A percentile compares a stretch with the other conserved stretches of the same genome.
phyloP scores from a whole-genome alignment of 2,113 vertebrate species.

The Otocyon megalotis region DNA sequence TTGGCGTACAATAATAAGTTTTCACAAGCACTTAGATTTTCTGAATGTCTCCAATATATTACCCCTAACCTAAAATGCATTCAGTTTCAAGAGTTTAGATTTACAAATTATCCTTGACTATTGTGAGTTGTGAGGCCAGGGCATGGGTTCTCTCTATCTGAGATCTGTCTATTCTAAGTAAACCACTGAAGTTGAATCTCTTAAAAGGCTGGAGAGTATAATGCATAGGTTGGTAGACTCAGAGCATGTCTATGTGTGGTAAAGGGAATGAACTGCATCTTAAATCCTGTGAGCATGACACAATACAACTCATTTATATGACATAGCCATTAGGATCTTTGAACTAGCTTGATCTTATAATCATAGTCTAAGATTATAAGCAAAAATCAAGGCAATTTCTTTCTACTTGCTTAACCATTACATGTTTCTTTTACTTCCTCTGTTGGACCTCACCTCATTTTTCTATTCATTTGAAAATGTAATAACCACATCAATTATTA shows the following conservation, averaged over 20 bases:
- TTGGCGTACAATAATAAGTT: slow-evolving; percentile 33
- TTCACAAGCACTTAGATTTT: slow-evolving; percentile 59
- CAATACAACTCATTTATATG: background rate
- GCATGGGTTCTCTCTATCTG: background rate
- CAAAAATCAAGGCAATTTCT: background rate
- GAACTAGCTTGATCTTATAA: background rate
- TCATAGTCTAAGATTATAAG: slow-evolving; percentile 12
- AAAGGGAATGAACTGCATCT: slow-evolving; percentile 53
- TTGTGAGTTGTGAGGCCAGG: slow-evolving; percentile 45
- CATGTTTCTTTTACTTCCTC: background rate
- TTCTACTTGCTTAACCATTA: background rate
- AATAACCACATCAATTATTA: background rate
- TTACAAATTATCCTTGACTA: slow-evolving; percentile 74
- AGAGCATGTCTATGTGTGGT: slow-evolving; percentile 57
- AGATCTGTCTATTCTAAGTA: slow-evolving; percentile 51
- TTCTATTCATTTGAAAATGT: slow-evolving; percentile 22
- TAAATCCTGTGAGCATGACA: slow-evolving; percentile 61
- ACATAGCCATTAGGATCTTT: slow-evolving; percentile 20
- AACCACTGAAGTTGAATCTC: background rate
- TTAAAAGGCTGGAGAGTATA: slow-evolving; percentile 39
- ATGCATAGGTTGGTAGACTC: slow-evolving; percentile 39
- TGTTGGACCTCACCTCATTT: background rate
- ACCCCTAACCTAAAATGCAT: slow-evolving; percentile 6
- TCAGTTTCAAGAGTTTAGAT: slow-evolving; percentile 52
- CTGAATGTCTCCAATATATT: slow-evolving; percentile 46